Conservation (phyloP, 2,113 vertebrate genomes). For the Mionectes macconnelli region DNA sequence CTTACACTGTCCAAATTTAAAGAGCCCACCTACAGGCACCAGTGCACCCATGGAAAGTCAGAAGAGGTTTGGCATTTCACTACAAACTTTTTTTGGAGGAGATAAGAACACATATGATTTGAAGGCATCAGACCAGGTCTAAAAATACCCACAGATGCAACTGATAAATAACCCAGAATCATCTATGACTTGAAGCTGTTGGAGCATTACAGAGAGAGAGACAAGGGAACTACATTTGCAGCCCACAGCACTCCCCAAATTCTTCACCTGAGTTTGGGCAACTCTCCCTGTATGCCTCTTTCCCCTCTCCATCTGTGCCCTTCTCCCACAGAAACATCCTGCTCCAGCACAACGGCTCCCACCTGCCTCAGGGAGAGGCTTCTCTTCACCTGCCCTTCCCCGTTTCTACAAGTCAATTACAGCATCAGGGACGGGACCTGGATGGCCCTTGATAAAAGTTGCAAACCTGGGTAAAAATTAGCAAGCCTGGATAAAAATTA, state of each 20-base stretch:
- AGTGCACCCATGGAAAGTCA: not conserved
- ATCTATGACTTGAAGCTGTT: not conserved
- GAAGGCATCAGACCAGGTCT: not conserved
- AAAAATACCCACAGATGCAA: not conserved
- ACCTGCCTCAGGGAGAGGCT: rapidly evolving
- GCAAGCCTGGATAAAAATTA: conserved; percentile 43
- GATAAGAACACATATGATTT: not conserved
- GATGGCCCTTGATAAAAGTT: rapidly evolving
- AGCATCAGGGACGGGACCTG: rapidly evolving
- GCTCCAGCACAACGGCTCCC: not conserved
- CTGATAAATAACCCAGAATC: not conserved
- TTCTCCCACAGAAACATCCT: not conserved
- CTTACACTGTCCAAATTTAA: rapidly evolving
- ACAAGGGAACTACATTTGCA: rapidly evolving
- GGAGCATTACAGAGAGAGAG: not conserved
- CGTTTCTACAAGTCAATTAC: not conserved
- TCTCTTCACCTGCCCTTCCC: not conserved
- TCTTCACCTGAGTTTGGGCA: not conserved
- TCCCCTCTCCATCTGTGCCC: not conserved
- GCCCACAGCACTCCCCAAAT: not conserved
- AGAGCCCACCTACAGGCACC: not conserved
- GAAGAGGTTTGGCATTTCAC: not conserved
- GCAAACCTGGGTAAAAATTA: conserved; percentile 29
- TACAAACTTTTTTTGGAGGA: not conserved
- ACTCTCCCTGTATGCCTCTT: rapidly evolving